Conservation (phyloP, 2,888 invertebrate genomes). For the Athripsodes cinereus region DNA sequence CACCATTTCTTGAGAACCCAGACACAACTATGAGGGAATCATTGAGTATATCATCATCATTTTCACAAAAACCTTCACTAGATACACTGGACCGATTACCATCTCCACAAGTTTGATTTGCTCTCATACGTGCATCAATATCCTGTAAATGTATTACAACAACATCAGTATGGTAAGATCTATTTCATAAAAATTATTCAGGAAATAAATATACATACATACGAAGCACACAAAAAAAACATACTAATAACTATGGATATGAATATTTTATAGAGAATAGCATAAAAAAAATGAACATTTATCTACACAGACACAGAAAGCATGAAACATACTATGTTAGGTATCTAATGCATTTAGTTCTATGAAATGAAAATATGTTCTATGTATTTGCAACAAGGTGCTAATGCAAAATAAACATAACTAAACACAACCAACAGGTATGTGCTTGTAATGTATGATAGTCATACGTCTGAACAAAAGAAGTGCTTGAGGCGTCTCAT, state of each 20-base stretch:
- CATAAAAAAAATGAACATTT: too few relatives aligned
- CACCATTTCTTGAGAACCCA: conserved; percentile 46
- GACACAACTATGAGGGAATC: conserved; percentile 36
- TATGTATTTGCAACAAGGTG: neutral
- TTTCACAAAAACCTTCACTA: conserved; percentile 95
- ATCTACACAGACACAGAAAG: too few relatives aligned
- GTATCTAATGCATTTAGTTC: neutral
- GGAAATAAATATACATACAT: too few relatives aligned
- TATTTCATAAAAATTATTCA: neutral
- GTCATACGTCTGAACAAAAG: conserved; percentile 12
- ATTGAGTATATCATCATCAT: conserved; percentile 70
- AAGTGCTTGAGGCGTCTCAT: conserved; percentile 13
- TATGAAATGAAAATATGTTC: neutral
- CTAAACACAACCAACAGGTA: neutral
- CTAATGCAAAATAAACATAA: conserved; percentile 3
- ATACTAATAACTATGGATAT: too few relatives aligned
- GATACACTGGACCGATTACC: conserved; percentile 90
- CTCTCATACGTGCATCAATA: conserved; percentile 19
- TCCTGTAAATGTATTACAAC: conserved; percentile 13
- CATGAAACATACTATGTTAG: too few relatives aligned
- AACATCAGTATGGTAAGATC: neutral
- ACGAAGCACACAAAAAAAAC: too few relatives aligned
- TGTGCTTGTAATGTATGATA: conserved; percentile 1
- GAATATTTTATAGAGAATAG: too few relatives aligned
- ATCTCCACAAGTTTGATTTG: conserved; percentile 42